Conservation (phyloP, 2,888 invertebrate species). For the Ellobium chinense region DNA sequence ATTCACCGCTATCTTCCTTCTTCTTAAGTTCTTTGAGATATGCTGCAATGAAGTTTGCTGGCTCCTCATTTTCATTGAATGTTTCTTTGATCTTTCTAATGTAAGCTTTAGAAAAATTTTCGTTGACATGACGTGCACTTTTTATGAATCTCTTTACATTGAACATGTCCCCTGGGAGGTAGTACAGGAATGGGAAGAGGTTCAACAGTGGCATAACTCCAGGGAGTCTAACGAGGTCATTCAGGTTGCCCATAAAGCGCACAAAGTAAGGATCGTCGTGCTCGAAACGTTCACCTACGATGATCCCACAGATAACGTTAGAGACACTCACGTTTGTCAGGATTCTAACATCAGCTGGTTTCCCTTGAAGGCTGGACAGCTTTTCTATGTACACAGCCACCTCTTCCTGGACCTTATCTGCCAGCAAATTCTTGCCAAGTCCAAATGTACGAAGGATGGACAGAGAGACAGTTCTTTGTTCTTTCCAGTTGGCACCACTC, state of each 20-base stretch:
- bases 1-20: not conserved
- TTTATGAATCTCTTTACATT: slow-evolving; percentile 36
- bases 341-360: slow-evolving; percentile 20
- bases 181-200: slow-evolving; percentile 38
- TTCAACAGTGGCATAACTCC: not conserved
- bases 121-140: slow-evolving; percentile 6
- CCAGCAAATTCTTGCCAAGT: slow-evolving; percentile 42
- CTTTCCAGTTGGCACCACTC: slow-evolving; percentile 37
- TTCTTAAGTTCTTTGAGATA: slow-evolving; percentile 9
- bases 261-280: slow-evolving; percentile 33
- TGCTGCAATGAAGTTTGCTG: not conserved
- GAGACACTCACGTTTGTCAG: slow-evolving; percentile 25
- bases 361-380: not conserved
- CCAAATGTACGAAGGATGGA: slow-evolving; percentile 41
- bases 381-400: slow-evolving; percentile 12
- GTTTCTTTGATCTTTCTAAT: slow-evolving; percentile 14
- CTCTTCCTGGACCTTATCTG: slow-evolving; percentile 43
- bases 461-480: slow-evolving; percentile 29
- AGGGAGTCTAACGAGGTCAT: not conserved
- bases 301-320: slow-evolving; percentile 41
- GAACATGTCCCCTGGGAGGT: slow-evolving; percentile 55
- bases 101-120: slow-evolving; percentile 29
- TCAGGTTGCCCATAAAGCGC: not conserved
- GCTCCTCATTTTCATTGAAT: slow-evolving; percentile 2
- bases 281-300: slow-evolving; percentile 33